Base-by-base conservation (phyloP, 35 echinoderm and acorn worm genomes). In the Heliocidaris tuberculata region DNA sequence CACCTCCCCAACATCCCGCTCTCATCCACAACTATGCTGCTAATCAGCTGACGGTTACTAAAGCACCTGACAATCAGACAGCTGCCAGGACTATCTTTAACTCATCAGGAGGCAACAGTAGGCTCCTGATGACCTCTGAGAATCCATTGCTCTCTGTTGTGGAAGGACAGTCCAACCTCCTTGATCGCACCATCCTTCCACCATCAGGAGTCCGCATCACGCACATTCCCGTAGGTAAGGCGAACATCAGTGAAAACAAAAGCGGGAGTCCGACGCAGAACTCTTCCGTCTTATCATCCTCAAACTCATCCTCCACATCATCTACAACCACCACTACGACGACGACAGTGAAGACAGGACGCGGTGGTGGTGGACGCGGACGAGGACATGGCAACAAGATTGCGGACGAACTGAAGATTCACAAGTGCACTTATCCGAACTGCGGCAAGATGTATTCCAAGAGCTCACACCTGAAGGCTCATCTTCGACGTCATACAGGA, bases 381-480 rank as follows among this genome's bases (percentile, higher is more conserved):
- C 94, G 93, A 16, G 85, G 92, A 30, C 85, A 85, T 12, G 92
- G 92, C 31, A 93, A 96, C 71, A 97, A 96, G 93, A 96, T 96
- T 19, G 97, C 98, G 12, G 98, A 99, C 48, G 98, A 99, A 95
- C 97, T 98, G 4, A 99, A 99, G 90, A 97, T 99, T 88, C 98
- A 99, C 85, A 99, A 99, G 93, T 99, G 98, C 86, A 96, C 97
- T 16, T 99, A 99, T 88, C 95, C 96, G 32, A 99, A 99, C 94
- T 99, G 98, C 88, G 98, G 97, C 60, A 99, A 99, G 89, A 99
- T 97, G 97, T 99, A 99, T 95, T 97, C 96, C 32, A 99, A 99
- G 85, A 99, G 98, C 89, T 99, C 98, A 12, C 98, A 99, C 86
- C 95, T 99, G 30, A 99, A 99, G 59, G 98, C 98, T 1, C 98